Evolutionary conservation across 2,888 invertebrate genomes (phyloP), one percentile per base, ranked within the genome.

Genomic region (Parochlus steinenii): DNA sequence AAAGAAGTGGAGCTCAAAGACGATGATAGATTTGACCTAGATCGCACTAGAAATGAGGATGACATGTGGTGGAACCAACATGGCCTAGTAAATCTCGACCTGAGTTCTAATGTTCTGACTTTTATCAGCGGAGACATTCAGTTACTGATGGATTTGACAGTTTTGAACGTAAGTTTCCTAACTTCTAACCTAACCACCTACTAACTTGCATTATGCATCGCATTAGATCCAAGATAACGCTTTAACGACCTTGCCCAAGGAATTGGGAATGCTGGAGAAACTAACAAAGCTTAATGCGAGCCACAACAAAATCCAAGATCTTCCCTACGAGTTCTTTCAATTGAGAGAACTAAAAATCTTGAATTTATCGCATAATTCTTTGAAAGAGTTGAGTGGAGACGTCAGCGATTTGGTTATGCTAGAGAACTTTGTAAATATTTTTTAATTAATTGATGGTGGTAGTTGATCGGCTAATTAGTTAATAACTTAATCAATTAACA

Each of bases 1-100:
- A 71, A 76, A 43, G 56, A 71, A 39, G 69, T 71, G 10, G 45
- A 64, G 41, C 67, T 69, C 37, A 69, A 71, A 11, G 67, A 70
- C 39, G 64, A 69, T 44, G 69, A 70, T 29, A 58, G 61, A 6
- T 54, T 68, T 34, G 67, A 69, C 47, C 59, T 63, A 42, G 54
- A 57, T 40, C 51, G 47, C 3, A 31, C 60, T 43, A 53, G 58
- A 5, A 64, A 67, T 32, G 64, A 67, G 24, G 65, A 67, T 31
- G 67, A 69, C 43, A 68, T 65, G 42, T 90, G 89, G 89, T 86
- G 86, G 86, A 82, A 79, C 52, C 72, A 76, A 48, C 73, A 76
- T 46, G 74, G 80, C 3, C 58, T 90, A 15, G 75, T 70, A 40
- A 73, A 71, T 47, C 64, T 90, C 43, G 83, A 87, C 56, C 62